These are phyloP conservation scores for Malacoctenus gilli DNA, from an alignment of 2,797 vertebrate genomes.

Conservation along the genomic window DNA sequence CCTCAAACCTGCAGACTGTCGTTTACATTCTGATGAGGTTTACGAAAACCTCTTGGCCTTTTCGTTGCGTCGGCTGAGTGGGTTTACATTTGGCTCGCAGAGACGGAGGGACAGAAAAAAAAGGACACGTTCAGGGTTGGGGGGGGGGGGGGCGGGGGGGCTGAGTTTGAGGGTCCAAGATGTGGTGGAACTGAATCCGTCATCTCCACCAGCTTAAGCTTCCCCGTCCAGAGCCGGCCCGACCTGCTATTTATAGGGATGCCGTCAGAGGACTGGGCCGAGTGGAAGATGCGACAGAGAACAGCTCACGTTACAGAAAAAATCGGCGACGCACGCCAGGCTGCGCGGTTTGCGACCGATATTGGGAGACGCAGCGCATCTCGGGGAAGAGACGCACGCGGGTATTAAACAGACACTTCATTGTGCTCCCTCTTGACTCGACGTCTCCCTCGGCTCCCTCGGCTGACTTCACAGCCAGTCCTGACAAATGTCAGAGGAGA, in stretches of 20 bases:
- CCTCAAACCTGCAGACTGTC: constrained; percentile 26
- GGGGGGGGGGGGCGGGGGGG: no score
- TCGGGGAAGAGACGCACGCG: no score
- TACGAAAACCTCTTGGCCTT: constrained; percentile 23
- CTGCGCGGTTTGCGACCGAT: constrained; percentile 6
- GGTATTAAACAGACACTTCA: constrained; percentile 15
- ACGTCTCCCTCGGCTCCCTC: constrained; percentile 27
- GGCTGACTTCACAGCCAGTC: constrained; percentile 24
- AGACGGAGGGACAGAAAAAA: not conserved
- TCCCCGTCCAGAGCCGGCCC: constrained; percentile 38
- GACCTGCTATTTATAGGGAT: constrained; percentile 59
- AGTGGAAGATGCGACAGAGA: constrained; percentile 15
- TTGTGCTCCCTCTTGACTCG: constrained; percentile 12
- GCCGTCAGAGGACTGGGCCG: constrained; percentile 31
- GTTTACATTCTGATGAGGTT: constrained; percentile 12
- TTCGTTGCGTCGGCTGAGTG: not conserved
- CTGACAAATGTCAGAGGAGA: constrained; percentile 8
- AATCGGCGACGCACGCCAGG: not conserved
- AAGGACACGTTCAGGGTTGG: no score
- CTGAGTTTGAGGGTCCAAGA: constrained; percentile 29
- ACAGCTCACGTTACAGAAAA: constrained; percentile 17
- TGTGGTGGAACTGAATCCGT: constrained; percentile 38
- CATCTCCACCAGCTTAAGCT: constrained; percentile 30
- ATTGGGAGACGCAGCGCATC: not conserved
- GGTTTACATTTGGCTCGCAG: constrained; percentile 20